Evolutionary conservation across 2,888 invertebrate genomes (phyloP).

Genomic region (Chironomus tentans): DNA sequence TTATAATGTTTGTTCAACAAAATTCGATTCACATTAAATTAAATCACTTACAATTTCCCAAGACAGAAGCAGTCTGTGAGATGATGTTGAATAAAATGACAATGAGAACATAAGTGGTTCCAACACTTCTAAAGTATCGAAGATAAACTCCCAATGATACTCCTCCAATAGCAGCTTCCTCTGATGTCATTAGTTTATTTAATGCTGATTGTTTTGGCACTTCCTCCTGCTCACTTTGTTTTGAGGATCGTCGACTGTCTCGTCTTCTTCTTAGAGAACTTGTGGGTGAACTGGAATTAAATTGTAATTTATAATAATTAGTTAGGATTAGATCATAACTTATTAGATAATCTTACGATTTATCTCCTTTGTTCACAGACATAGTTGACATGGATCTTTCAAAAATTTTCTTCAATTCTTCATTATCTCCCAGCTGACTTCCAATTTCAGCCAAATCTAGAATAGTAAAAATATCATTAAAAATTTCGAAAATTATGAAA

Average conservation of each 20-base stretch:
- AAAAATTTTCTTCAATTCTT: not conserved
- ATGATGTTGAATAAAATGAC: constrained; percentile 1
- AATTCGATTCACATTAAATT: no score
- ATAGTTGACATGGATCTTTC: not conserved
- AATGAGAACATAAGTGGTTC: not conserved
- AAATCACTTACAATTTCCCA: constrained; percentile 26
- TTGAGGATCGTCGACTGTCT: not conserved
- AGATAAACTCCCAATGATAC: constrained; percentile 24
- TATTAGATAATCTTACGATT: constrained; percentile 7
- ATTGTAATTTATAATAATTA: no score
- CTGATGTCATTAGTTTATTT: constrained; percentile 43
- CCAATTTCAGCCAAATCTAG: constrained; percentile 14
- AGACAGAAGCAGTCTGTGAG: constrained; percentile 16
- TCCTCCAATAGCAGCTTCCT: constrained; percentile 42
- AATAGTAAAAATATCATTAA: no score
- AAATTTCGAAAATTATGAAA: no score
- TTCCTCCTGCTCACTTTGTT: constrained; percentile 23
- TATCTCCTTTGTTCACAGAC: not conserved
- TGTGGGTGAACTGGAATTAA: not conserved
- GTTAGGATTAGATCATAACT: no score
- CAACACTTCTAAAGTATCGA: constrained; percentile 27
- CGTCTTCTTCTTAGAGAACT: not conserved
- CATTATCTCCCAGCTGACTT: not conserved
- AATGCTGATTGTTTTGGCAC: constrained; percentile 28
- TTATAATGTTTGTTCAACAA: not conserved